Percentiles rank a stretch among this genome's conserved stretches.
Conservation (phyloP, 1,140 invertebrate genomes). For the Polyergus mexicanus region DNA sequence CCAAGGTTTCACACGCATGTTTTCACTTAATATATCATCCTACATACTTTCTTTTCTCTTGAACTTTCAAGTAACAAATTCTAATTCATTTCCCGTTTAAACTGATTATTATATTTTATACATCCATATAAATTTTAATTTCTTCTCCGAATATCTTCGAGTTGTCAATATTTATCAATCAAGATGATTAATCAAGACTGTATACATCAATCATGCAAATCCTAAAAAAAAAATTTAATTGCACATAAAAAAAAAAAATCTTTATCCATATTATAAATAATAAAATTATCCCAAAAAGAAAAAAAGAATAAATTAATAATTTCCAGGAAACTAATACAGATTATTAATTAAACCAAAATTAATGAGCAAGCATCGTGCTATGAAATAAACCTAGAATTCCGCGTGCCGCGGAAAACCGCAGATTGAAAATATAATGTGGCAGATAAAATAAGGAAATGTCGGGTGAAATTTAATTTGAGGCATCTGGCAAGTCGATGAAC, state of each 20-base stretch:
- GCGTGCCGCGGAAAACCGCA: conserved; percentile 1
- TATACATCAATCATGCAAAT: background rate
- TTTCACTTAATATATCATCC: background rate
- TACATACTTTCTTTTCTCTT: conserved; percentile 7
- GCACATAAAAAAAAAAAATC: background rate
- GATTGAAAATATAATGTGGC: background rate
- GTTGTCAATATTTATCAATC: too few relatives aligned
- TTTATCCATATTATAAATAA: background rate
- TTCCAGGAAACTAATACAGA: background rate
- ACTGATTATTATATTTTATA: background rate
- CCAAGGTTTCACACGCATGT: background rate
- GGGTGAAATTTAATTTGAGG: background rate
- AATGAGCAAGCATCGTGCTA: background rate
- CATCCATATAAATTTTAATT: background rate
- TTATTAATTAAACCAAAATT: conserved; percentile 14
- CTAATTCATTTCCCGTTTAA: conserved; percentile 12
- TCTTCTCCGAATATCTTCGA: too few relatives aligned
- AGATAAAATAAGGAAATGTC: conserved; percentile 31
- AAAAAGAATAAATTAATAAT: background rate
- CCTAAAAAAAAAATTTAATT: background rate
- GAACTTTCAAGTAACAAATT: conserved; percentile 4
- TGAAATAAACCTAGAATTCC: background rate
- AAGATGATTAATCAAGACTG: too few relatives aligned
- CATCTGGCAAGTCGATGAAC: background rate
- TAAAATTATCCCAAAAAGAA: background rate